Evolutionary conservation across 2,797 vertebrate species (phyloP), one percentile per base, ranked within the genome.

Genomic region (Xyrichtys novacula): DNA sequence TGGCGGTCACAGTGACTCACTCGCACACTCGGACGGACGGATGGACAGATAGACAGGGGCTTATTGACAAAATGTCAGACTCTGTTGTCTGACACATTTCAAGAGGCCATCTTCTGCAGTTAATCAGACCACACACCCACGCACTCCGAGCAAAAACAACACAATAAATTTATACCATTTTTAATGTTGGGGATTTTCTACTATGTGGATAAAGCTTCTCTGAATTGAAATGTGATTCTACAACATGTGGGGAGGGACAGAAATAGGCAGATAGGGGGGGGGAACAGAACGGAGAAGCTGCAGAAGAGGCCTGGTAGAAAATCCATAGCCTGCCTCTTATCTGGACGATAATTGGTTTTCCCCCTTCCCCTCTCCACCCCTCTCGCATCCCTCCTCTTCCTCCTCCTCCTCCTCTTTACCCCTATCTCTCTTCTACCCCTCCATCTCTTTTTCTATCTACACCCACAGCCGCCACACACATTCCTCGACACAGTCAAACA

Each of bases 311-410:
- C 87, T 36, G 74, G 60, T 82, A 71, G 85, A 92, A 92, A 92
- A 92, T 93, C 92, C 85, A 92, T 89, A 88, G 76, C 64, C 68
- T 77, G 76, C 58, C 86, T 85, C 87, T 91, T 91, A 92, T 90
- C 89, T 78, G 82, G 62, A 85, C 76, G 20, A 87, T 93, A 93
- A 93, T 92, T 90, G 91, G 85, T 91, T 92, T 85, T 78, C 78
- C 80, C 79, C 80, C 55, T 66, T 25, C 10, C 1, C 55, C 42
- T 61, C 65, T 55, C 61, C 42, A 43, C 32, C 64, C 64, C 55
- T 36, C 65, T 71, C 34, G 10, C 64, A 76, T 78, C 68, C 68
- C 65, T 77, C 75, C 58, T 74, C 32, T 15, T 50, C 70, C 15
- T 49, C 70, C 15, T 49, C 50, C 48, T 74, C 69, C 39, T 48